These are phyloP conservation scores for Podilymbus podiceps DNA, from an alignment of 2,113 vertebrate genomes.

Conservation along the genomic window DNA sequence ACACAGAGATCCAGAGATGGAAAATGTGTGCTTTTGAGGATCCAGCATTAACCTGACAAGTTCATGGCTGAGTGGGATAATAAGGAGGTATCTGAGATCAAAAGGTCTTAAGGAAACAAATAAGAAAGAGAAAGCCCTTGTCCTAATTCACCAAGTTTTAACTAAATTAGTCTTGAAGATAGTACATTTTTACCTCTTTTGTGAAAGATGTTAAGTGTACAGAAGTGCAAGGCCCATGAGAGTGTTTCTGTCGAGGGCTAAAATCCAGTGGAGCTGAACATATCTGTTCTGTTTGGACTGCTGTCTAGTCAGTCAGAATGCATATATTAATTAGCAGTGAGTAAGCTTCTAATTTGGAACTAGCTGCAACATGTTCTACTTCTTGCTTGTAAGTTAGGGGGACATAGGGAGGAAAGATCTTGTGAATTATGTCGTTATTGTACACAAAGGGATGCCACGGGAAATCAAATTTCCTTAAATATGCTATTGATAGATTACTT, in stretches of 20 bases:
- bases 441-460: fast-evolving
- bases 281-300: neutral
- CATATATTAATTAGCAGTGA: neutral
- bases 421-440: neutral
- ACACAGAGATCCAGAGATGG: neutral
- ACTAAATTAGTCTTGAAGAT: neutral
- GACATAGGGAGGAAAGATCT: neutral
- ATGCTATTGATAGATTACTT: neutral
- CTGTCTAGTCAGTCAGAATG: neutral
- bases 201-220: neutral
- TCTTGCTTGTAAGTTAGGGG: neutral
- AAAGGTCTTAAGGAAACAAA: neutral
- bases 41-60: neutral
- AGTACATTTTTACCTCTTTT: fast-evolving
- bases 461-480: neutral
- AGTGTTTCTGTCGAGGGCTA: neutral
- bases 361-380: neutral
- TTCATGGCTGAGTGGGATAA: neutral
- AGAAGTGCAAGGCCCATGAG: neutral
- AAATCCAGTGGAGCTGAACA: neutral
- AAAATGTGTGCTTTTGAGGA: neutral
- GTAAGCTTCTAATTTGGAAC: neutral
- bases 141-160: neutral
- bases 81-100: neutral
- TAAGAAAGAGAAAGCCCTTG: neutral